phyloP scores from a whole-genome alignment of 92 coral and sea anemone genomes.

The Phymanthus crucifer region DNA sequence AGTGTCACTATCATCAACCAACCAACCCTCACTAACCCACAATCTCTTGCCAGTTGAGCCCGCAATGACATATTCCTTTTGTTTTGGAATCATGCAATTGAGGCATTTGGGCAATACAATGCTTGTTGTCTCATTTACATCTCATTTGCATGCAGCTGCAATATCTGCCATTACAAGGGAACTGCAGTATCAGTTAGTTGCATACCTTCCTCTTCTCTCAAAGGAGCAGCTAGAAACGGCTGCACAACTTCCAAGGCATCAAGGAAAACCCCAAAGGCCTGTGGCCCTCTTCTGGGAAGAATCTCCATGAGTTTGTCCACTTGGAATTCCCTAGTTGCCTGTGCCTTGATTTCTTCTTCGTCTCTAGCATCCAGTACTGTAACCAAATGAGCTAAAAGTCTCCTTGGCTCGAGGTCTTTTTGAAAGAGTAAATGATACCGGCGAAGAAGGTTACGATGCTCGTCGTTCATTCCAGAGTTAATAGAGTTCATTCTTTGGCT shows the following conservation, averaged over 20 bases:
- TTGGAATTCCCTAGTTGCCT: constrained; percentile 66
- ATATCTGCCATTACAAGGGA: background rate
- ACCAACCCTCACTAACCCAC: no score
- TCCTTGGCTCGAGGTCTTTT: constrained; percentile 76
- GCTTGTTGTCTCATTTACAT: background rate
- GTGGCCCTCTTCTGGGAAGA: constrained; percentile 83
- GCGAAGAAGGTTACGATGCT: constrained; percentile 64
- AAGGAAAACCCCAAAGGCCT: constrained; percentile 64
- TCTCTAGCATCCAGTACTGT: constrained; percentile 62
- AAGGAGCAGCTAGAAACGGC: constrained; percentile 53
- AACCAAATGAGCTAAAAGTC: constrained; percentile 68
- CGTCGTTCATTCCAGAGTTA: no score
- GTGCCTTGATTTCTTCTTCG: constrained; percentile 63
- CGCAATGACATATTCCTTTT: no score
- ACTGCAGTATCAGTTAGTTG: no score
- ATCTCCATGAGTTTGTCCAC: constrained; percentile 67
- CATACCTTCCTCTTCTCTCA: constrained; percentile 61
- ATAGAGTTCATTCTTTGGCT: constrained; percentile 37
- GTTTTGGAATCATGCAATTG: no score
- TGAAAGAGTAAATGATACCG: constrained; percentile 51
- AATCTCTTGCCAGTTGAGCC: no score
- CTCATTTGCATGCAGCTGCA: background rate
- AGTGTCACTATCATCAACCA: no score
- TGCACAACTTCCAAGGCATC: constrained; percentile 65
- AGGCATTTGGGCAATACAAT: no score